Conservation (phyloP, 2,113 vertebrate genomes). For the Prunella himalayana region DNA sequence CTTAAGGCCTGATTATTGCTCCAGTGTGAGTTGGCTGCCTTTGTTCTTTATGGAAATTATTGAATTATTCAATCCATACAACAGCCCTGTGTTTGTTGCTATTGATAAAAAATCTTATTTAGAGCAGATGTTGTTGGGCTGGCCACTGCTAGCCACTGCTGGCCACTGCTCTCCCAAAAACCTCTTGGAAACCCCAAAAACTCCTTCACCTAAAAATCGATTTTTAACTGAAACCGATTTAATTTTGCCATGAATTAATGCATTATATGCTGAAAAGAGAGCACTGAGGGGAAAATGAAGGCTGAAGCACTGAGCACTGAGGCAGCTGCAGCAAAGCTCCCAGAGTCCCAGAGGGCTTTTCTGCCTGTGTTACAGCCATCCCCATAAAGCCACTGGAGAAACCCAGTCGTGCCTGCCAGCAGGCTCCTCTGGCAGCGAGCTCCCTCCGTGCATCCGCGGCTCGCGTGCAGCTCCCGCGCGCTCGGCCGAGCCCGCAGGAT, state of each 20-base stretch:
- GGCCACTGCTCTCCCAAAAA: not conserved
- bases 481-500: accelerated
- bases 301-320: not conserved
- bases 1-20: not conserved
- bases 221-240: not conserved
- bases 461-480: accelerated
- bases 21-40: not conserved
- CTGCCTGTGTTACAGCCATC: accelerated
- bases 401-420: accelerated
- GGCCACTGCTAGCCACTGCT: not conserved
- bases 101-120: not conserved
- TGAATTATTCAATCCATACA: not conserved
- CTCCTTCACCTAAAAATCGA: accelerated
- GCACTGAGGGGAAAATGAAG: not conserved
- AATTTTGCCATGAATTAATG: not conserved
- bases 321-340: not conserved
- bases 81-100: not conserved
- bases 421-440: accelerated
- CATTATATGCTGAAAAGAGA: accelerated
- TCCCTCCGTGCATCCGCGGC: accelerated
- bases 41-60: not conserved
- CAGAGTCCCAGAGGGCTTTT: accelerated
- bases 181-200: not conserved
- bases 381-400: not conserved
- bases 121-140: not conserved